A percentile compares a stretch with the other conserved stretches of the same genome.
Conservation (phyloP, 2,113 vertebrate species). For the Rhodinocichla rosea region DNA sequence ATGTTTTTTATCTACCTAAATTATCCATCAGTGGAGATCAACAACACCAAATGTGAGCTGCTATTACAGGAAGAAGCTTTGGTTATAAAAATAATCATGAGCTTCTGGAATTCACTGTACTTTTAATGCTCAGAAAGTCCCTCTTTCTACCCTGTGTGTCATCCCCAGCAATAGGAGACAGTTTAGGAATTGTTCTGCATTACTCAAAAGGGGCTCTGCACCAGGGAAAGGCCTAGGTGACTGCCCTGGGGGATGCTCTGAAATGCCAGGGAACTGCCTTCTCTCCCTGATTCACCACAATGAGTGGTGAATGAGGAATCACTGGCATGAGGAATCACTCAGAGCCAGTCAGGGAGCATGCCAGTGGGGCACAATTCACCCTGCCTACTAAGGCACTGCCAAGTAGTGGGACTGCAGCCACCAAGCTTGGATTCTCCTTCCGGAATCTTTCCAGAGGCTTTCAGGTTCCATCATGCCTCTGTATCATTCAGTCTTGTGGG, state of each 20-base stretch:
- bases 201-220: neutral
- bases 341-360: neutral
- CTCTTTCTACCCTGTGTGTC: neutral
- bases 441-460: neutral
- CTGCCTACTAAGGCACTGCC: neutral
- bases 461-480: neutral
- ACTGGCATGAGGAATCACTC: neutral
- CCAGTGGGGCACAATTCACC: neutral
- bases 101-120: neutral
- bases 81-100: neutral
- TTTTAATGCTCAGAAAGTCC: neutral
- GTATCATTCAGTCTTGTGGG: neutral
- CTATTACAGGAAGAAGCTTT: neutral
- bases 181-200: neutral
- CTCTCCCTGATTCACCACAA: neutral
- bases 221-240: neutral
- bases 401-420: neutral
- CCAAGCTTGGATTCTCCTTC: neutral
- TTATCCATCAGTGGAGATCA: neutral
- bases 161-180: neutral
- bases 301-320: neutral
- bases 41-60: neutral
- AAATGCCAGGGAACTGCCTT: neutral
- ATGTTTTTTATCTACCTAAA: neutral
- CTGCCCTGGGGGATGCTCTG: neutral